Base-by-base conservation (phyloP, 2,888 invertebrate species). In the Melanostoma scalare region DNA sequence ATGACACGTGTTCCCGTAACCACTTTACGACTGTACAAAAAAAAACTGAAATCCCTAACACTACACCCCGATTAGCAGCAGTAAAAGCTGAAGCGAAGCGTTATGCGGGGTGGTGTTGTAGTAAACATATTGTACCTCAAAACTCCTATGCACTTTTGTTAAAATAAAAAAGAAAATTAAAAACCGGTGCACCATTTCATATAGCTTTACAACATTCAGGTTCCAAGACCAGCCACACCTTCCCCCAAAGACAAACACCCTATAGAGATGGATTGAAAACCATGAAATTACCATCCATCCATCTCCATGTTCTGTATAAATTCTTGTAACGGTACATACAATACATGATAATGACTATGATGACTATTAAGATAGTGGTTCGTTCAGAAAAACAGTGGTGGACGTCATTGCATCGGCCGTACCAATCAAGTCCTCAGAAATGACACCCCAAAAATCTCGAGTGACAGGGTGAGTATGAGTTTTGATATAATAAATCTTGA, bases 291-390 rank as follows among this genome's bases (percentile, higher is more conserved):
- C 20, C 20, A 1, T 20, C 20, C 82, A 82, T 76, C 65, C 68
- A 71, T 55, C 50, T 44, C 58, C 60, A 63, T 44, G 3, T 4
- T 31, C 44, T 30, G n/a, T 52, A 35, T 44, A 50, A 50, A 68
- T 75, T 65, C 81, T 38, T 69, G 77, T 82, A 78, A 78, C 73
- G 73, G 63, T 69, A 60, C 46, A 20, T 20, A 67, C 53, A 61
- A 56, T 77, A 78, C 71, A 82, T 78, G 78, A 82, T 82, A 78
- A 78, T 82, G 73, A 68, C 72, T 82, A 53, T 20, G 77, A 77
- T 73, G 69, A 81, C 65, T 71, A 65, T 68, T 50, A 72, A 38
- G 68, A 63, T 63, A 61, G 65, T 56, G 60, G 55, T 71, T 42
- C 42, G 3, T 56, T 40, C 50, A 10, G 36, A 50, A 55, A 20